Evolutionary conservation across 2,888 invertebrate genomes (phyloP), one percentile per base, ranked within the genome.

Genomic region (Phyllotreta cruciferae): DNA sequence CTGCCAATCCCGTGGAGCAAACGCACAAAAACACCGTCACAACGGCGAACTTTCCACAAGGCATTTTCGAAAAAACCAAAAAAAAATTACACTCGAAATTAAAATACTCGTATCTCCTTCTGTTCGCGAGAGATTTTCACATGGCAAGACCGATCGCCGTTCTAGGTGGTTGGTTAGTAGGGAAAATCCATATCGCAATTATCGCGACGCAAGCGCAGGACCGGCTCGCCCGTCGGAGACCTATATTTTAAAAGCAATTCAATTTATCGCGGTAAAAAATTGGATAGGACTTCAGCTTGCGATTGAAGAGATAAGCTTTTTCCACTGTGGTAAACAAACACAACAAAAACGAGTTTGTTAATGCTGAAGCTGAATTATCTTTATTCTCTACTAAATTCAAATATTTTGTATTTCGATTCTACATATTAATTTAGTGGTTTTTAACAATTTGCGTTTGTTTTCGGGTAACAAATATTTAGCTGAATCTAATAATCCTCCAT

Each of bases 21-120:
- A 71, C 65, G 36, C 73, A 71, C 63, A 71, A 56, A 63, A 74
- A 72, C 54, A 73, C 68, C 6, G 65, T 64, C 35, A 70, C 65
- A 36, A 63, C 66, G 1, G 61, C 66, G 62, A 66, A 69, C 61
- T 70, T 71, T 9, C 65, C 44, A 62, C 49, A 69, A 60, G 58
- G 64, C 73, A 73, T 73, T 49, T 67, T 66, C 24, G 39, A 34
- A 55, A 44, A 63, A 14, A 56, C 6, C 24, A 24, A 24, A 24
- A 24, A 24, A 24, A 24, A 11, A n/a, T n/a, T 24, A 14, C 41
- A 56, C 41, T 57, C 44, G 44, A 62, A 50, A 53, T 38, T 44
- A 45, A 53, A 38, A 50, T 24, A 50, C 55, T 60, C 44, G 11
- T 35, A 4, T 24, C 24, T 44, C 34, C 10, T n/a, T 6, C n/a